Percentiles rank a stretch among this genome's conserved stretches.
Evolutionary conservation across 2,888 invertebrate species (phyloP).

Genomic region (Chesias legatella): DNA sequence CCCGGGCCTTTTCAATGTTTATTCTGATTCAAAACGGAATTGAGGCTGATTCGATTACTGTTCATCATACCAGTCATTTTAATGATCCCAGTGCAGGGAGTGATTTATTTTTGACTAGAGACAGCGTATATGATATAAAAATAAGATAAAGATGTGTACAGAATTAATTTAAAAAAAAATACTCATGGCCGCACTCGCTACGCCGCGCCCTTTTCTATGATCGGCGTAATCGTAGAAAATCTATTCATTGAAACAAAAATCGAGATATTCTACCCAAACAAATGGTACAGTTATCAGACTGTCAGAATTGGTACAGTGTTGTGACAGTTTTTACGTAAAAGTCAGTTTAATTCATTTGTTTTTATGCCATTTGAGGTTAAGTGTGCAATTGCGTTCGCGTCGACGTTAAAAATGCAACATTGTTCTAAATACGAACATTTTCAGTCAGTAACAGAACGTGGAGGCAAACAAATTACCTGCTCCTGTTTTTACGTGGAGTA

Average conservation of each 20-base stretch:
- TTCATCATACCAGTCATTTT: not conserved
- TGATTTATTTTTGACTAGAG: too few species aligned
- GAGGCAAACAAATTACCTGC: constrained; percentile 10
- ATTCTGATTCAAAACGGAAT: constrained; percentile 18
- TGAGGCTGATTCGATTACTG: constrained; percentile 1
- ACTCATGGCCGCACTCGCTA: too few species aligned
- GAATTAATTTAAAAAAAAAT: too few species aligned
- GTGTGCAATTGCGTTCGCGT: constrained; percentile 7
- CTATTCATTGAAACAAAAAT: too few species aligned
- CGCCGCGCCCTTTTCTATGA: too few species aligned
- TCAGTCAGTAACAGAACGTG: constrained; percentile 6
- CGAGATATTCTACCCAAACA: too few species aligned
- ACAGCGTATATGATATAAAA: too few species aligned
- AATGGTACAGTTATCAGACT: too few species aligned
- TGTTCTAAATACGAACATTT: constrained; percentile 11
- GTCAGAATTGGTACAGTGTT: too few species aligned
- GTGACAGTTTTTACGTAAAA: too few species aligned
- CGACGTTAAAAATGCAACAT: constrained; percentile 11
- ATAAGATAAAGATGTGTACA: too few species aligned
- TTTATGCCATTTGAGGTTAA: constrained; percentile 1
- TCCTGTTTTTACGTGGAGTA: constrained; percentile 2
- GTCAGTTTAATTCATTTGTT: not conserved
- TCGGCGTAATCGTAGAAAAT: too few species aligned
- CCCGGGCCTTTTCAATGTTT: constrained; percentile 31
- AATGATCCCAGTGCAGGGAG: not conserved